phyloP scores from a whole-genome alignment of 1,140 invertebrate species.

The Bombus sylvicola region DNA sequence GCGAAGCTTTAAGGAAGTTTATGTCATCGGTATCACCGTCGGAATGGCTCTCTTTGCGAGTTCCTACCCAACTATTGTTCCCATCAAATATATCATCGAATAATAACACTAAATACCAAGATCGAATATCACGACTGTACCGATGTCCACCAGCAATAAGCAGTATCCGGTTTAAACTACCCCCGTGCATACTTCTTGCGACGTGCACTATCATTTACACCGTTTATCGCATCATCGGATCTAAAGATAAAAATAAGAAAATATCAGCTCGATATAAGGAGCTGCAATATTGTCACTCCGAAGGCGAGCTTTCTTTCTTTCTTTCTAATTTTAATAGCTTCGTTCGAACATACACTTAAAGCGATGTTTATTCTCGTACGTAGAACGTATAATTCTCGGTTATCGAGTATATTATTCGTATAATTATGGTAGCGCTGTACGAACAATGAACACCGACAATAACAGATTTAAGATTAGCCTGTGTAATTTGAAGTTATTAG shows the following conservation, averaged over 20 bases:
- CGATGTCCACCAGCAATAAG: slow-evolving; percentile 6
- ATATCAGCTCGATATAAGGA: not conserved
- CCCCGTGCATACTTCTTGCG: not conserved
- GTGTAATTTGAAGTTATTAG: too few relatives aligned
- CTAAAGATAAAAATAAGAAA: slow-evolving; percentile 2
- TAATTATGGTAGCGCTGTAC: not conserved
- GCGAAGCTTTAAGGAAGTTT: not conserved
- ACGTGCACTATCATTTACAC: slow-evolving; percentile 19
- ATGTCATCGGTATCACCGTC: not conserved
- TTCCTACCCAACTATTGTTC: not conserved
- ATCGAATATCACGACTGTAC: slow-evolving; percentile 9
- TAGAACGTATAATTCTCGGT: not conserved
- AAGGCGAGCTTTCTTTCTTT: not conserved
- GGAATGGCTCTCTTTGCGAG: not conserved
- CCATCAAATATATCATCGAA: slow-evolving; percentile 5
- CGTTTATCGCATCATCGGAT: slow-evolving; percentile 4
- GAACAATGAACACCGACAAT: not conserved
- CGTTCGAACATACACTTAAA: not conserved
- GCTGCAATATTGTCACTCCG: not conserved
- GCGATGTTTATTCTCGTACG: not conserved
- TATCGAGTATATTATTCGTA: not conserved
- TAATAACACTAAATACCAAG: slow-evolving; percentile 10
- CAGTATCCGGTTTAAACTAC: slow-evolving; percentile 11
- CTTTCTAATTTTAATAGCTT: not conserved
- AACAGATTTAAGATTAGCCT: not conserved